These are phyloP conservation scores for Odocoileus virginianus DNA, from an alignment of 2,113 vertebrate species.

Conservation along the genomic window DNA sequence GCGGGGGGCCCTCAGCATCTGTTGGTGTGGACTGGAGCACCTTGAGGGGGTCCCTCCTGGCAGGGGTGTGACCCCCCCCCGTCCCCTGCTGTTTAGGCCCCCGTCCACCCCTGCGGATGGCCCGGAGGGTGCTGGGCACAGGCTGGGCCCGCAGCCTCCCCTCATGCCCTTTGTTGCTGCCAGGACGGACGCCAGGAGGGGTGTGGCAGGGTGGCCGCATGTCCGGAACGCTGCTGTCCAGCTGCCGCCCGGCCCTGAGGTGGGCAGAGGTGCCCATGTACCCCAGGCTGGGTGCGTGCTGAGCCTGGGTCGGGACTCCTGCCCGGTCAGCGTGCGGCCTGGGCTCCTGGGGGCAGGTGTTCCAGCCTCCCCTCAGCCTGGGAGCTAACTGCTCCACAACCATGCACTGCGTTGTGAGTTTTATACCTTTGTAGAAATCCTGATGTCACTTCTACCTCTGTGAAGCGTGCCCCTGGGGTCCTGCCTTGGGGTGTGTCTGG, in stretches of 20 bases:
- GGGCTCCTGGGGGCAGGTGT: not conserved
- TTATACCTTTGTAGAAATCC: not conserved
- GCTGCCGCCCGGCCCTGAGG: not conserved
- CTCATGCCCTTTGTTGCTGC: not conserved
- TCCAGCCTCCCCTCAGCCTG: not conserved
- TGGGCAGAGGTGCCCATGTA: not conserved
- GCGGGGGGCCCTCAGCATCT: not conserved
- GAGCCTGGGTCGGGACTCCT: not conserved
- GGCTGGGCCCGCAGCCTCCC: not conserved
- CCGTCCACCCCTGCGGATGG: fast-evolving
- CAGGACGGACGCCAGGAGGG: not conserved
- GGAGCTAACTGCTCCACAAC: not conserved
- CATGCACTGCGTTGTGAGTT: not conserved
- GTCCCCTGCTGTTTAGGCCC: not conserved
- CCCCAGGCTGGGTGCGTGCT: not conserved
- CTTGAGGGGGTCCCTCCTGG: not conserved
- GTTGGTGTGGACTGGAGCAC: fast-evolving
- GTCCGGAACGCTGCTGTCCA: not conserved
- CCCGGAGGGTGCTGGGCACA: not conserved
- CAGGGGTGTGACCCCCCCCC: not conserved
- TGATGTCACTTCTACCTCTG: constrained; percentile 48
- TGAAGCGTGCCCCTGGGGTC: not conserved
- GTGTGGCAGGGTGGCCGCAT: not conserved
- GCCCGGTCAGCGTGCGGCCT: fast-evolving
- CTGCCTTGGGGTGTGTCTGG: not conserved